Percentiles rank a stretch among this genome's conserved stretches.
Conservation (phyloP, 2,797 vertebrate genomes). For the Sebastiscus albofasciatus region DNA sequence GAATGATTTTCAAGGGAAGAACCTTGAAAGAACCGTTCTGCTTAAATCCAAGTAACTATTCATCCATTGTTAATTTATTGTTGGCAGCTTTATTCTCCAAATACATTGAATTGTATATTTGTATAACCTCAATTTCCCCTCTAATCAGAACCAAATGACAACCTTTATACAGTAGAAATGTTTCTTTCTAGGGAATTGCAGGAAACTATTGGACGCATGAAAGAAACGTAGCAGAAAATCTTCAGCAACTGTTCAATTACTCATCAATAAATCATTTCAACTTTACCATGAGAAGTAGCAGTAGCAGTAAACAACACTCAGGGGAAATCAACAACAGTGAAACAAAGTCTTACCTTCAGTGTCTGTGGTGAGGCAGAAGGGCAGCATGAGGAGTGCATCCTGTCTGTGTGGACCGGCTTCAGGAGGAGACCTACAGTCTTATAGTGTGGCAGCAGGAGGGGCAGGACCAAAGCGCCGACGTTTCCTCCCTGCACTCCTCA, state of each 20-base stretch:
- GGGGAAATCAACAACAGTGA: neutral
- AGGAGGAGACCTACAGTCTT: slow-evolving; percentile 37
- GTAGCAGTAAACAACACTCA: neutral
- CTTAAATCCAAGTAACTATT: neutral
- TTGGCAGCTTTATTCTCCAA: neutral
- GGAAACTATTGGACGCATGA: neutral
- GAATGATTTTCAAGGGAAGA: neutral
- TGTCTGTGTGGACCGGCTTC: slow-evolving; percentile 31
- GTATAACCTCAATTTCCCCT: neutral
- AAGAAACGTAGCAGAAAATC: neutral
- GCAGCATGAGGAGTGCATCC: slow-evolving; percentile 51
- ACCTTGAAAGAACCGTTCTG: neutral
- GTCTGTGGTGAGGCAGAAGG: slow-evolving; percentile 17
- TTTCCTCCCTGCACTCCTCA: neutral
- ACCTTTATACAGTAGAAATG: neutral
- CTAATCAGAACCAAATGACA: neutral
- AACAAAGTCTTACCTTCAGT: slow-evolving; percentile 54
- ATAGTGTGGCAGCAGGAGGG: slow-evolving; percentile 40
- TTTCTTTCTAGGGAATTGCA: neutral
- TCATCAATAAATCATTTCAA: neutral
- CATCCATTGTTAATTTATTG: neutral
- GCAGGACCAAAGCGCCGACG: slow-evolving; percentile 15
- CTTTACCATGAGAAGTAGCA: neutral
- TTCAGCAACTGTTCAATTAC: too few relatives aligned
- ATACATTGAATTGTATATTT: neutral